phyloP scores from a whole-genome alignment of 2,113 vertebrate species.

The Vidua chalybeata region DNA sequence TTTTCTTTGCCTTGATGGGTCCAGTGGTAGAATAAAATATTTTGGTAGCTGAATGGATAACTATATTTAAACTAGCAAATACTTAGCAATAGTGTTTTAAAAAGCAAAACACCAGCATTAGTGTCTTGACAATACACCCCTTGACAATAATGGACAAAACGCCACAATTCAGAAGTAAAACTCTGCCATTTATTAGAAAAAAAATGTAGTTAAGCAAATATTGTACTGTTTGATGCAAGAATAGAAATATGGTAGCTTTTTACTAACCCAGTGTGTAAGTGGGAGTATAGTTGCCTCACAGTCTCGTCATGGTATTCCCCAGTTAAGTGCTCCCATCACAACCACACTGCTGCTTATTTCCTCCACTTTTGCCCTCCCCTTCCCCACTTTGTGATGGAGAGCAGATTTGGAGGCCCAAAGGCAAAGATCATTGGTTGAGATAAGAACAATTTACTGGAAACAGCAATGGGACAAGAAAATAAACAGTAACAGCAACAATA shows the following conservation, averaged over 20 bases:
- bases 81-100: not conserved
- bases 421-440: not conserved
- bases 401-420: not conserved
- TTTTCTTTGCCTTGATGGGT: not conserved
- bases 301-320: not conserved
- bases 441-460: not conserved
- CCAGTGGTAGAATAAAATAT: not conserved
- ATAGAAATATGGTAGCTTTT: not conserved
- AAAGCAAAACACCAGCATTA: not conserved
- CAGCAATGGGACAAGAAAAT: not conserved
- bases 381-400: not conserved
- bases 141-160: not conserved
- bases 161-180: not conserved
- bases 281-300: not conserved
- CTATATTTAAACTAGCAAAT: not conserved
- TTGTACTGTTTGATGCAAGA: not conserved
- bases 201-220: not conserved
- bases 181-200: not conserved
- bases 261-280: not conserved
- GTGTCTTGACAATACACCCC: not conserved
- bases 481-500: not conserved
- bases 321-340: not conserved
- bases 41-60: not conserved
- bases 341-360: not conserved
- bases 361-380: not conserved